phyloP scores from a whole-genome alignment of 2,888 invertebrate genomes.

The Acleris emargana region DNA sequence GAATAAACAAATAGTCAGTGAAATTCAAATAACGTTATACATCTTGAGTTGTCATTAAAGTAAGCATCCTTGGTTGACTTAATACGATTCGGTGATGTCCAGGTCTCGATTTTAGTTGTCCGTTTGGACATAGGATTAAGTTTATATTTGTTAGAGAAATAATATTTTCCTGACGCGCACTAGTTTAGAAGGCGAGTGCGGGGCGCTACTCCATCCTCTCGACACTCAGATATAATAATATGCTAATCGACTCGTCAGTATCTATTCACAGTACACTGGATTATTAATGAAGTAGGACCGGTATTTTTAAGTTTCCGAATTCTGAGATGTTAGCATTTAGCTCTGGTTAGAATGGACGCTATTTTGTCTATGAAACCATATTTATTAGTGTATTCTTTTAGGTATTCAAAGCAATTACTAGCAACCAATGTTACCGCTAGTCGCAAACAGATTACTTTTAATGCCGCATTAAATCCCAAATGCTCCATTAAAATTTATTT shows the following conservation, averaged over 20 bases:
- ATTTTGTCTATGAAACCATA: neutral
- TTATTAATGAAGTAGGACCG: conserved; percentile 33
- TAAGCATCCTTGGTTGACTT: conserved; percentile 76
- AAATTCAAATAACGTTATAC: conserved; percentile 62
- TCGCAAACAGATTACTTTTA: too few relatives aligned
- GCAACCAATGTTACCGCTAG: too few relatives aligned
- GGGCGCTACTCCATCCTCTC: conserved; percentile 52
- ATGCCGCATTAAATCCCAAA: too few relatives aligned
- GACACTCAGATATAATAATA: conserved; percentile 32
- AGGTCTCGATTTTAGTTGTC: conserved; percentile 72
- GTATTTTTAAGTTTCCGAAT: conserved; percentile 35
- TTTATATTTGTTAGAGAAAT: conserved; percentile 80
- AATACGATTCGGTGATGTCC: conserved; percentile 74
- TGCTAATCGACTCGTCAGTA: conserved; percentile 28
- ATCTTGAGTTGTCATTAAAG: conserved; percentile 69
- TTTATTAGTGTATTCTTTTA: neutral
- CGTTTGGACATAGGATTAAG: conserved; percentile 78
- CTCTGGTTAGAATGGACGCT: neutral
- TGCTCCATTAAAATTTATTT: too few relatives aligned
- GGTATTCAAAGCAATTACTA: neutral
- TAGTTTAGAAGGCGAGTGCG: conserved; percentile 53
- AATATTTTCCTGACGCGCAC: conserved; percentile 73
- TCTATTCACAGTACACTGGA: conserved; percentile 32
- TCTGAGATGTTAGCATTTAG: conserved; percentile 10
- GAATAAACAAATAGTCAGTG: conserved; percentile 11